Percentiles rank a stretch among this genome's conserved stretches.
These are phyloP conservation scores for Oceanodroma leucorhoa DNA, from an alignment of 2,797 vertebrate genomes.

Conservation along the genomic window DNA sequence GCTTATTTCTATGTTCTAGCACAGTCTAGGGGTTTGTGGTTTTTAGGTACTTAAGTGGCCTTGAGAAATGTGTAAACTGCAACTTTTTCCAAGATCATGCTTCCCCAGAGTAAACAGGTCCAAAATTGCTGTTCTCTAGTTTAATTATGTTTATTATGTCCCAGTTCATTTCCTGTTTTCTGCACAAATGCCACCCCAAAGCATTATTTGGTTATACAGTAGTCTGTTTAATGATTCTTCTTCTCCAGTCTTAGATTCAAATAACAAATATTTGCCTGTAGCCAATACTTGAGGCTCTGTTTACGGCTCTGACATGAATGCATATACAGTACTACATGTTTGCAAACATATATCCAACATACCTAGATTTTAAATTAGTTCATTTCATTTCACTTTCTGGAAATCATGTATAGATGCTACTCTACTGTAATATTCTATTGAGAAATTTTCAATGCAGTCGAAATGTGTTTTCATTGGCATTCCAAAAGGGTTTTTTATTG, in stretches of 20 bases:
- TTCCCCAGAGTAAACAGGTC: slow-evolving; percentile 25
- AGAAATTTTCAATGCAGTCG: slow-evolving; percentile 40
- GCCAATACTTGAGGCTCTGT: not conserved
- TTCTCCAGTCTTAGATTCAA: slow-evolving; percentile 18
- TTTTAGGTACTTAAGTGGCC: slow-evolving; percentile 43
- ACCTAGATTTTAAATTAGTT: slow-evolving; percentile 10
- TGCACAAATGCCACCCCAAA: slow-evolving; percentile 22
- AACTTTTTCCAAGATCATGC: slow-evolving; percentile 39
- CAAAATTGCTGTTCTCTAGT: slow-evolving; percentile 36
- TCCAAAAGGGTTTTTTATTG: slow-evolving; percentile 39
- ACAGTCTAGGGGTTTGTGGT: not conserved
- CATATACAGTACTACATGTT: not conserved
- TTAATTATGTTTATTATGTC: slow-evolving; percentile 53
- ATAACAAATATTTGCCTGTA: slow-evolving; percentile 25
- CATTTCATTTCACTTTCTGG: slow-evolving; percentile 52
- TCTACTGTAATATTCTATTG: slow-evolving; percentile 45
- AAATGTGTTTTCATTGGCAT: slow-evolving; percentile 57
- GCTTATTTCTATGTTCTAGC: not conserved
- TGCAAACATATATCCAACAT: not conserved
- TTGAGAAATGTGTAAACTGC: slow-evolving; percentile 49
- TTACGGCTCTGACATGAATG: not conserved
- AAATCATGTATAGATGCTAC: slow-evolving; percentile 33
- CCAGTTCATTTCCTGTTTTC: slow-evolving; percentile 54
- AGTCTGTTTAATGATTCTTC: slow-evolving; percentile 43
- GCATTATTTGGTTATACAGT: slow-evolving; percentile 16